Evolutionary conservation across 2,797 vertebrate genomes (phyloP).

Genomic region (Clarias platycephalus): DNA sequence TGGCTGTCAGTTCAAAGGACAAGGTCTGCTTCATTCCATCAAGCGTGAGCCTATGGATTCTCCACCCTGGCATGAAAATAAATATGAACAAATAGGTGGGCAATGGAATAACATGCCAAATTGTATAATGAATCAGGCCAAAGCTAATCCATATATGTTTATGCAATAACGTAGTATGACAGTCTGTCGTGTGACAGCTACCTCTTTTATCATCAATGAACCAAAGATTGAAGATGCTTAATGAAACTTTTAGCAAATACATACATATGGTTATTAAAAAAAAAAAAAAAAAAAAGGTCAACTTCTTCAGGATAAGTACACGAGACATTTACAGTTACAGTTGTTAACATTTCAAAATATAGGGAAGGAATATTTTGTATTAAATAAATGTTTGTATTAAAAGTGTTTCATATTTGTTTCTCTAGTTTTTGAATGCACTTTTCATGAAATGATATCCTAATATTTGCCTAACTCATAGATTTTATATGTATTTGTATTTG

Average conservation of each 20-base stretch:
- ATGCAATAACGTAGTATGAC: conserved; percentile 64
- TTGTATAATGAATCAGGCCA: conserved; percentile 76
- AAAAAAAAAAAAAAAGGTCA: not conserved
- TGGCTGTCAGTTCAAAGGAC: conserved; percentile 79
- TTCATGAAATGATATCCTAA: conserved; percentile 66
- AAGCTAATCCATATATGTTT: conserved; percentile 75
- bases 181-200: not conserved
- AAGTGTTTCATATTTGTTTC: not conserved
- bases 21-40: conserved; percentile 80
- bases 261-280: not conserved
- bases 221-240: conserved; percentile 10
- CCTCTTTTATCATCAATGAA: conserved; percentile 8
- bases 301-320: not conserved
- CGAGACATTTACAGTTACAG: conserved; percentile 9
- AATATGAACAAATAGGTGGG: conserved; percentile 70
- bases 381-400: not conserved
- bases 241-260: not conserved
- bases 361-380: conserved; percentile 2
- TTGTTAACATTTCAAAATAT: conserved; percentile 19
- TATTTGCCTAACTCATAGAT: conserved; percentile 57
- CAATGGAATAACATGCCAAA: conserved; percentile 75
- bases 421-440: conserved; percentile 63
- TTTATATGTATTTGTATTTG: conserved; percentile 48
- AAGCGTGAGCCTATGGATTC: conserved; percentile 92
- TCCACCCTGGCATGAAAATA: conserved; percentile 71